phyloP scores from a whole-genome alignment of 2,888 invertebrate genomes.

The Epistrophe grossulariae region DNA sequence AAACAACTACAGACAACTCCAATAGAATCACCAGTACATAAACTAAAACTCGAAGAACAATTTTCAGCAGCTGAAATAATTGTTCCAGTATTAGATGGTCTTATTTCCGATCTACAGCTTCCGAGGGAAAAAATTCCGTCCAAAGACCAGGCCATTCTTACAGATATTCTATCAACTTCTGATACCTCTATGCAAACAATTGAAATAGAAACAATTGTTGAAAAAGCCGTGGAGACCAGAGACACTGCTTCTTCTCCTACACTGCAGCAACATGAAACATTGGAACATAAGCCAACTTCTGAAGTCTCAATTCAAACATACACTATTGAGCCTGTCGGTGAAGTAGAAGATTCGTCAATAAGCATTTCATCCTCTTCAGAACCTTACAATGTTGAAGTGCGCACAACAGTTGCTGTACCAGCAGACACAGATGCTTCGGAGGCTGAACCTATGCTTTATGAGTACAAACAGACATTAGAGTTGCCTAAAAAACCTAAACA shows the following conservation, averaged over 20 bases:
- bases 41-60: slow-evolving; percentile 67
- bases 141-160: slow-evolving; percentile 78
- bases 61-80: slow-evolving; percentile 80
- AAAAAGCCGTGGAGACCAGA: slow-evolving; percentile 63
- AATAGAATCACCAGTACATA: slow-evolving; percentile 77
- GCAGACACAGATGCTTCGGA: slow-evolving; percentile 84
- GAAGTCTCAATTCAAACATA: slow-evolving; percentile 82
- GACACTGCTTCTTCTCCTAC: slow-evolving; percentile 68
- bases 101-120: slow-evolving; percentile 79
- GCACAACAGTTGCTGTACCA: slow-evolving; percentile 87
- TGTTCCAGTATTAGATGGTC: slow-evolving; percentile 82
- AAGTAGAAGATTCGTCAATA: slow-evolving; percentile 78
- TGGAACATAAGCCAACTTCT: slow-evolving; percentile 77
- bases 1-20: slow-evolving; percentile 83
- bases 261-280: slow-evolving; percentile 76
- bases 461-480: slow-evolving; percentile 81
- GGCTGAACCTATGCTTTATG: slow-evolving; percentile 80
- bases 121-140: slow-evolving; percentile 77
- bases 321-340: slow-evolving; percentile 73
- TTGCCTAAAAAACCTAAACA: slow-evolving; percentile 82
- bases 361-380: slow-evolving; percentile 79
- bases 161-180: slow-evolving; percentile 79
- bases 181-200: slow-evolving; percentile 79
- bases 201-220: slow-evolving; percentile 78
- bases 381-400: slow-evolving; percentile 83